Evolutionary conservation across 2,888 invertebrate genomes (phyloP), one percentile per base, ranked within the genome.

Genomic region (Chironomus tentans): DNA sequence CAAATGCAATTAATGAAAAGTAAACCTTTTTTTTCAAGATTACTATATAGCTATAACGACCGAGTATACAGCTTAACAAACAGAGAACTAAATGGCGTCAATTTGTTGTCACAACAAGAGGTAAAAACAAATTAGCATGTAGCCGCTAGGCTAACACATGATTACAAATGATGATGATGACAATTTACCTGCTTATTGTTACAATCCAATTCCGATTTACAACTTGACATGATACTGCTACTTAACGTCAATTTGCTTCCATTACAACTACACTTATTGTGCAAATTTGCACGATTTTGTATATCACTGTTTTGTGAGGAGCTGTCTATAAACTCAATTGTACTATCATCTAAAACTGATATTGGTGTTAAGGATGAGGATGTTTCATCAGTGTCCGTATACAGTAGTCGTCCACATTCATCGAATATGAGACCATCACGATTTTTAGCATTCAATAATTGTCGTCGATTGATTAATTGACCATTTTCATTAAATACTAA

Each of bases 171-270:
- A 56, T 56, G 56, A 38, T 38, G 38, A 22, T 65, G 65, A 65
- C 12, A 65, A 65, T 38, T 68, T 68, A 65, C 65, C 65, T 65
- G 56, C 15, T 56, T 38, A 38, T 38, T 56, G 56, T 56, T 56
- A 65, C 13, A 65, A 21, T 65, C 24, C 86, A 82, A 84, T 85
- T 85, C 77, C 85, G 81, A 79, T 87, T 85, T 79, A 85, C 85
- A 81, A 87, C 87, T 79, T 88, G 87, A 80, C 89, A 88, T 88
- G 88, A 88, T 78, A 88, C 88, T 78, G 88, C 86, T 78, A 85
- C 82, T 77, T 85, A 84, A 56, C 83, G 83, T 70, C 82, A 81
- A 77, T 80, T 80, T 77, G 22, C 78, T 85, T 85, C 79, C 86
- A 84, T 70, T 85, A 83, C 78, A 85, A 81, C 13, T 72, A 62